These are phyloP conservation scores for Stegodyphus dumicola DNA, from an alignment of 1,140 invertebrate genomes.

Conservation along the genomic window DNA sequence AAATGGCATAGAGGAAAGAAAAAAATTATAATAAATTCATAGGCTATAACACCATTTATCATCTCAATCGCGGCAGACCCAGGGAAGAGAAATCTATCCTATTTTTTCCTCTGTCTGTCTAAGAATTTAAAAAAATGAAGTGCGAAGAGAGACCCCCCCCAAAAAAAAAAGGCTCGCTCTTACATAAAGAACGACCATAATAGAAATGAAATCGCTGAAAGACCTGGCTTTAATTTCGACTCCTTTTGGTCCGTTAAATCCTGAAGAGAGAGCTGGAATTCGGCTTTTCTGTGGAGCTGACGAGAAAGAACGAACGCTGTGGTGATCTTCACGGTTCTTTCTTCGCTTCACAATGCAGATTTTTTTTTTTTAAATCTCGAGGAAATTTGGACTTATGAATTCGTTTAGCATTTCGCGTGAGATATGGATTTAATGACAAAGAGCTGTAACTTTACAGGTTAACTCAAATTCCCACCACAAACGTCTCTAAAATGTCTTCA, in stretches of 20 bases:
- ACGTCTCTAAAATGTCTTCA: no score
- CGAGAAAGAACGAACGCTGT: no score
- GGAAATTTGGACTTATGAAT: no score
- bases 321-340: no score
- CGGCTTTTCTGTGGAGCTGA: no score
- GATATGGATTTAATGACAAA: no score
- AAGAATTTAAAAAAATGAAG: neutral
- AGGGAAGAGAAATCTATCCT: neutral
- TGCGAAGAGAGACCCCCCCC: neutral
- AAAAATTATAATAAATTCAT: slow-evolving; percentile 26
- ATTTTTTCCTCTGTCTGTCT: neutral
- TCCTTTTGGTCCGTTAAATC: neutral
- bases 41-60: slow-evolving; percentile 24
- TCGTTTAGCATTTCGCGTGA: no score
- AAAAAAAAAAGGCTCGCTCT: neutral
- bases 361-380: no score
- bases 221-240: slow-evolving; percentile 2
- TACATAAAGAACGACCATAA: neutral
- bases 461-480: no score
- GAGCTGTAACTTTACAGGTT: no score
- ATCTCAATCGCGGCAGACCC: neutral
- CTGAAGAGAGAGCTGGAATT: neutral
- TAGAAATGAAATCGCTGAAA: neutral
- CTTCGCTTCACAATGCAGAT: no score
- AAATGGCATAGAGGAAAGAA: neutral